These are phyloP conservation scores for Albula glossodonta DNA, from an alignment of 2,113 vertebrate species.

Conservation along the genomic window DNA sequence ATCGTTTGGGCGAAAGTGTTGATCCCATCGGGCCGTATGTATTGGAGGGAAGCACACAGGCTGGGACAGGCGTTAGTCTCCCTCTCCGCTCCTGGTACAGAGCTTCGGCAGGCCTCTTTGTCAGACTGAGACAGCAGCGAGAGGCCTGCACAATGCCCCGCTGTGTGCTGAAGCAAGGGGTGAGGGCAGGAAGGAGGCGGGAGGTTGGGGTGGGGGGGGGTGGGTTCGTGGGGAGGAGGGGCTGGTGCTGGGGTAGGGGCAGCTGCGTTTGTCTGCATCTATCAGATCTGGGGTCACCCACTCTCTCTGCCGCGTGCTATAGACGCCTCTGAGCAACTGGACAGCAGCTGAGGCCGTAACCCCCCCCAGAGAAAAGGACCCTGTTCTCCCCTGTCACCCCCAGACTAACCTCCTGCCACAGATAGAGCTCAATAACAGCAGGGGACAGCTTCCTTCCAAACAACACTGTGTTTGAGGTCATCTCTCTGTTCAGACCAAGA, in stretches of 20 bases:
- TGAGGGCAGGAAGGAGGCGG: neutral
- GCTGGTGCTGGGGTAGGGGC: neutral
- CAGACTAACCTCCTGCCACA: neutral
- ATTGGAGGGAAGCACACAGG: neutral
- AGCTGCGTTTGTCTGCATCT: conserved; percentile 9
- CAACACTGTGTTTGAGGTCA: no score
- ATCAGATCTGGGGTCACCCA: conserved; percentile 13
- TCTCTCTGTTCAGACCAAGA: neutral
- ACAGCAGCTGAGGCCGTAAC: conserved; percentile 51
- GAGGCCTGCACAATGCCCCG: conserved; percentile 26
- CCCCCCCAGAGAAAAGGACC: neutral
- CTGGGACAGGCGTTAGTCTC: neutral
- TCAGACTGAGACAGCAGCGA: conserved; percentile 27
- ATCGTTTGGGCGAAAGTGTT: neutral
- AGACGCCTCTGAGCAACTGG: conserved; percentile 49
- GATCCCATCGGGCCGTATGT: neutral
- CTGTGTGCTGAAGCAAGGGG: conserved; percentile 35
- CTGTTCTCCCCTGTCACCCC: neutral
- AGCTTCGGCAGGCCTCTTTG: neutral
- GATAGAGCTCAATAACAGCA: neutral
- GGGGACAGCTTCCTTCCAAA: neutral
- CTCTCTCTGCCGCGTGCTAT: conserved; percentile 43
- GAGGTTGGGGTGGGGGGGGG: conserved; percentile 2
- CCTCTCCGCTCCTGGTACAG: neutral
- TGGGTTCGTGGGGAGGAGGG: no score